A percentile compares a stretch with the other conserved stretches of the same genome.
These are phyloP conservation scores for Ictidomys tridecemlineatus DNA, from an alignment of 2,113 vertebrate species.

Conservation along the genomic window DNA sequence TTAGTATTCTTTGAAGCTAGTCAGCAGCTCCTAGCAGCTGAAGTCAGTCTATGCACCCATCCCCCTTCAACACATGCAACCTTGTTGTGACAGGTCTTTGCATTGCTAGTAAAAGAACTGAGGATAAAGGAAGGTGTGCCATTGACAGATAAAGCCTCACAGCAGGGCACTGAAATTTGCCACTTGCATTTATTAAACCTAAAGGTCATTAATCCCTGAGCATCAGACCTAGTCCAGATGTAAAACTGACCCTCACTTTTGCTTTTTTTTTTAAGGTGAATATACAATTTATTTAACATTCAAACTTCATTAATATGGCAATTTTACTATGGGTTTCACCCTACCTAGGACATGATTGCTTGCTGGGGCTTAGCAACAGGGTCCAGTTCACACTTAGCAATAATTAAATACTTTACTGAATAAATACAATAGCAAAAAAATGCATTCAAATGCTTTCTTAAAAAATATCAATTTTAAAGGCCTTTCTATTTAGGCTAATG, in stretches of 20 bases:
- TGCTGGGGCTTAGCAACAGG: too few relatives aligned
- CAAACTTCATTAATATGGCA: too few relatives aligned
- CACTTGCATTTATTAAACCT: background rate
- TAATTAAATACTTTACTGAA: too few relatives aligned
- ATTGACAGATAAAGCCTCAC: background rate
- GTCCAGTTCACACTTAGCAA: too few relatives aligned
- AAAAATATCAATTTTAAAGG: conserved; percentile 91
- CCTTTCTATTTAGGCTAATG: conserved; percentile 89
- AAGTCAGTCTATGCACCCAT: conserved; percentile 34
- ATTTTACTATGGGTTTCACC: too few relatives aligned
- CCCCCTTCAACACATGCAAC: too few relatives aligned
- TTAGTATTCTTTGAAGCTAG: conserved; percentile 63
- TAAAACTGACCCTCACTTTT: background rate
- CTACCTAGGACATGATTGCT: too few relatives aligned
- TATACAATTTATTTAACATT: too few relatives aligned
- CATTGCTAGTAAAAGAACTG: background rate
- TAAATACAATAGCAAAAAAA: too few relatives aligned
- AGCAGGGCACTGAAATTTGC: background rate
- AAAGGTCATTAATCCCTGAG: background rate
- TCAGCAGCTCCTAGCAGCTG: conserved; percentile 24
- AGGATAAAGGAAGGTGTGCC: background rate
- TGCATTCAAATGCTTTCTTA: conserved; percentile 27
- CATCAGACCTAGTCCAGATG: background rate
- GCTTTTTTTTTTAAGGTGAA: background rate
- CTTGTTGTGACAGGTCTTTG: background rate